Conservation (phyloP, 2,113 vertebrate species). For the Macheiramphus alcinus region DNA sequence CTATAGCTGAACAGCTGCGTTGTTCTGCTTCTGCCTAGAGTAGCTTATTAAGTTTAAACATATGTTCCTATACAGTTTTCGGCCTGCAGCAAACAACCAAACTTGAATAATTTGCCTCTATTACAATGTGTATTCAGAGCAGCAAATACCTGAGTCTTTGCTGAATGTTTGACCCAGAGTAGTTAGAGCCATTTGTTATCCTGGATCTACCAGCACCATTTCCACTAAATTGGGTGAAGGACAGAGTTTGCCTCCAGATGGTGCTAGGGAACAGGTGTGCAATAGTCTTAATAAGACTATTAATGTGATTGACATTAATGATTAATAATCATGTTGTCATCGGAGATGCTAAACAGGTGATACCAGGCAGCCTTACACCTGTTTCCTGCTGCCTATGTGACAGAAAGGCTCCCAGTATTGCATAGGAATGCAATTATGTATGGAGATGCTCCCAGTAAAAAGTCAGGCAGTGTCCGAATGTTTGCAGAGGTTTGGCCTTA, state of each 20-base stretch:
- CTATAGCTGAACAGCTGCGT: not conserved
- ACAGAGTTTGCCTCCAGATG: not conserved
- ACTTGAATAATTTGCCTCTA: not conserved
- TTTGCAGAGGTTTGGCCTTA: not conserved
- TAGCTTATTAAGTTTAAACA: not conserved
- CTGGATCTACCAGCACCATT: not conserved
- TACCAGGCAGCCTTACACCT: not conserved
- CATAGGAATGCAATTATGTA: not conserved
- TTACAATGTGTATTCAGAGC: accelerated
- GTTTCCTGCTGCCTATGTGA: not conserved
- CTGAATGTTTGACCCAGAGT: not conserved
- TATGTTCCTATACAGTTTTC: not conserved
- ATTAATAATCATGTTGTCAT: not conserved
- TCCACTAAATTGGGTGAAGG: not conserved
- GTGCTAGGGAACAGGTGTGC: not conserved
- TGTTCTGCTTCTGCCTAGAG: not conserved
- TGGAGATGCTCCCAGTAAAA: accelerated
- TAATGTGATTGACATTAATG: not conserved
- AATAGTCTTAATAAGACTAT: not conserved
- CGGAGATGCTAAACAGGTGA: not conserved
- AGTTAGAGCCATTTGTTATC: not conserved
- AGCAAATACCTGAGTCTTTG: not conserved
- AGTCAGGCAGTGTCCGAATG: not conserved
- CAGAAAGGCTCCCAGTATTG: not conserved
- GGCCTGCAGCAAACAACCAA: not conserved